Base-by-base conservation (phyloP, 2,888 invertebrate species). In the Clistopyga incitator region DNA sequence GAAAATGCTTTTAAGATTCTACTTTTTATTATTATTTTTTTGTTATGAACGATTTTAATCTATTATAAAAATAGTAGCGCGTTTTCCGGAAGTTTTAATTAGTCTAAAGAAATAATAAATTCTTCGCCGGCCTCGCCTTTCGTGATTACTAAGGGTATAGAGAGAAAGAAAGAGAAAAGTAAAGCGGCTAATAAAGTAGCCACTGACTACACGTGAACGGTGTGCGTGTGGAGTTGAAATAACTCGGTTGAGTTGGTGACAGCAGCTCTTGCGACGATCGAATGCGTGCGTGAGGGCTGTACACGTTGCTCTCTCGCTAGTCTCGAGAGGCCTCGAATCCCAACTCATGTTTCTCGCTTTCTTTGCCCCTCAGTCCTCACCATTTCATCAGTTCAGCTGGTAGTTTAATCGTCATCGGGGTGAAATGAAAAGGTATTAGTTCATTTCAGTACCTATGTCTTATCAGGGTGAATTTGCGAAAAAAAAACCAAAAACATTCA, bases 271-370 rank as follows among this genome's bases (percentile, higher is more conserved):
- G 81, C 56, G 34, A 74, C 45, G 59, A 77, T 77, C 64, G 71
- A 45, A 78, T 61, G 68, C 34, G 78, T 78, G 64, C 52, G 75
- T 75, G 54, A 54, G 65, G 71, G 29, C n/a, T 67, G 50, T 65
- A 67, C n/a, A n/a, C 50, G 38, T 34, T 23, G 56, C 77, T 75
- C 70, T 82, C 71, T 84, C 77, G 23, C 52, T 50, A 65, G 75
- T 56, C 65, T 80, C 77, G 29, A 45, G 61, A 82, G 72, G 78
- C 70, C 78, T 81, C 81, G 71, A 68, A 78, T 71, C 72, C 68
- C 68, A 23, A 70, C 76, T 34, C 70, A 45, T 34, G 65, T 81
- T 77, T 77, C 56, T 18, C 18, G 25, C 42, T 79, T 59, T 78
- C 76, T 6, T 38, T 67, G 29, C 56, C 54, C 47, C 34, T 56